Evolutionary conservation across 2,113 vertebrate genomes (phyloP).

Genomic region (Microtus richardsoni): DNA sequence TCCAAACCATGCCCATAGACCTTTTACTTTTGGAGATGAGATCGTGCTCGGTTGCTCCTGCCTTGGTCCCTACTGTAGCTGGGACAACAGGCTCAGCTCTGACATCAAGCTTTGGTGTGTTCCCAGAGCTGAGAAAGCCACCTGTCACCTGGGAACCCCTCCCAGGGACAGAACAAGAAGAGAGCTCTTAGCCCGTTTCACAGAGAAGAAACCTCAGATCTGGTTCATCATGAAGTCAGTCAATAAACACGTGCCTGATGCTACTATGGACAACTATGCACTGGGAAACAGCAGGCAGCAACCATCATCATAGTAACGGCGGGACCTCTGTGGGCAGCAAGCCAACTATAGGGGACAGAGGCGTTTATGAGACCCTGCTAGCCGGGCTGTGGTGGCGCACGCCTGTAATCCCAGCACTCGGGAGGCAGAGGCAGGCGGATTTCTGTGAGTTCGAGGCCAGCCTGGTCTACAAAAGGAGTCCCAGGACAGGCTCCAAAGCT

Average conservation of each 20-base stretch:
- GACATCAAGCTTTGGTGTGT: background rate
- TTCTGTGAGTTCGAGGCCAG: too few species aligned
- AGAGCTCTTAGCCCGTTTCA: background rate
- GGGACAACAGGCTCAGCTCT: background rate
- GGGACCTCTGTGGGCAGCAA: background rate
- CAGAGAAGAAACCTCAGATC: background rate
- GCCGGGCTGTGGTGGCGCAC: too few species aligned
- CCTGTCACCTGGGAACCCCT: too few species aligned
- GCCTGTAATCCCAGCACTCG: too few species aligned
- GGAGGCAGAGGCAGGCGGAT: too few species aligned
- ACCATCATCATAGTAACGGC: too few species aligned
- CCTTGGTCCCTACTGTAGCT: background rate
- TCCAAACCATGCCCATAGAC: background rate
- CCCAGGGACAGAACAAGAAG: background rate
- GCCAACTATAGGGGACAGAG: background rate
- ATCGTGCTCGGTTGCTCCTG: background rate
- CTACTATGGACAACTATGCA: background rate
- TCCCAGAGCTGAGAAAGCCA: background rate
- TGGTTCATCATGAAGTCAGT: background rate
- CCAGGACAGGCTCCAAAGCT: too few species aligned
- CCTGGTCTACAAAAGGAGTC: too few species aligned
- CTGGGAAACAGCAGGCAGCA: background rate
- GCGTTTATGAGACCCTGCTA: background rate
- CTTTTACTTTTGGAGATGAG: background rate
- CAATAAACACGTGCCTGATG: background rate